Evolutionary conservation across 2,888 invertebrate species (phyloP).

Genomic region (Apocheima hispidaria): DNA sequence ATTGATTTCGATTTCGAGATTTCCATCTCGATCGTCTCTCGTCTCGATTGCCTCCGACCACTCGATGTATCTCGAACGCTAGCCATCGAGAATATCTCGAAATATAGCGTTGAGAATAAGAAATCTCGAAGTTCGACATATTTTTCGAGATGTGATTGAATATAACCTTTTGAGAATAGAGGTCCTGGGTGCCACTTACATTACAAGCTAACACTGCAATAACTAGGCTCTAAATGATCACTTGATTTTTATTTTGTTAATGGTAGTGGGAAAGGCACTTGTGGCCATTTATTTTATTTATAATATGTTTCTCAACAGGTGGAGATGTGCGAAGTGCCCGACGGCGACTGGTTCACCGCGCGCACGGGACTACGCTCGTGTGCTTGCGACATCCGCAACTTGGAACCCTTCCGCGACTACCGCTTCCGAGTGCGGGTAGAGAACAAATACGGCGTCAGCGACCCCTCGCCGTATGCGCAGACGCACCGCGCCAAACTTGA

Average conservation of each 20-base stretch:
- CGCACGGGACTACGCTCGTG: slow-evolving; percentile 94
- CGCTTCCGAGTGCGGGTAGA: slow-evolving; percentile 98
- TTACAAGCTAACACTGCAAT: too few species aligned
- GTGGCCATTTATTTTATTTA: not conserved
- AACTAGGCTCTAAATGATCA: too few species aligned
- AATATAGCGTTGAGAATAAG: too few species aligned
- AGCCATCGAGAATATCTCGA: too few species aligned
- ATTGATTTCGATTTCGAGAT: too few species aligned
- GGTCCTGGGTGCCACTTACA: too few species aligned
- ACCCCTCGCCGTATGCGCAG: slow-evolving; percentile 96
- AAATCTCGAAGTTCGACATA: too few species aligned
- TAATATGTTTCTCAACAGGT: slow-evolving; percentile 67
- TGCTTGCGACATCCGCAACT: slow-evolving; percentile 94
- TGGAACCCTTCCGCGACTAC: slow-evolving; percentile 97
- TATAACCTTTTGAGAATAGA: too few species aligned
- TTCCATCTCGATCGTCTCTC: too few species aligned
- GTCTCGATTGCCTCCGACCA: too few species aligned
- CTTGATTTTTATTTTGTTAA: not conserved
- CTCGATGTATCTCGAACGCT: too few species aligned
- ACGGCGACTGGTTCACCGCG: slow-evolving; percentile 97
- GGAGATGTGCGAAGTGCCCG: slow-evolving; percentile 97
- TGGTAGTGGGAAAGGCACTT: not conserved
- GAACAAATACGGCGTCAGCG: slow-evolving; percentile 98
- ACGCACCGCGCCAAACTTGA: slow-evolving; percentile 92
- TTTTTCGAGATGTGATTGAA: too few species aligned